Evolutionary conservation across 2,888 invertebrate genomes (phyloP), one percentile per base, ranked within the genome.

Genomic region (Caenorhabditis zanzibari): DNA sequence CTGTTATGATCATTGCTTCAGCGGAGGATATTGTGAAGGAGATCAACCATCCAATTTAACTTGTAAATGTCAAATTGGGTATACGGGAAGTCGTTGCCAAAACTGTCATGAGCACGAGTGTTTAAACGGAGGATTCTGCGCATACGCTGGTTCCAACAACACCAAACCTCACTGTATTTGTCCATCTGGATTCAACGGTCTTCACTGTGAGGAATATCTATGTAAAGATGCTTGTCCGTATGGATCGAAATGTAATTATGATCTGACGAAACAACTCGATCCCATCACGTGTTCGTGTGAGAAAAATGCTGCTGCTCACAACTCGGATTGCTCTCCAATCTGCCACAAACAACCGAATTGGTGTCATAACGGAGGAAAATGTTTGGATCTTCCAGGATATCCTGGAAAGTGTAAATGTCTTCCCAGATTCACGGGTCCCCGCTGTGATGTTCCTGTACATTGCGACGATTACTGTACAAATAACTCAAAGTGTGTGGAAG

Each of bases 31-130:
- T 6, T 81, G 81, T 35, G 61, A 44, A 12, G 66, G 72, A 22
- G 59, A 66, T 16, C 16, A 16, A 3, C 41, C 69, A 7, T n/a
- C 22, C 0, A 24, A 32, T 44, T 47, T 75, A 6, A 38, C 6
- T 12, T 82, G 82, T 22, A 6, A 58, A 7, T 84, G 83, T 28
- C 16, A 52, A 16, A 16, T 24, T 4, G 83, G 83, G 41, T 72
- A 95, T 89, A 92, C 91, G 87, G 94, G 94, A 5, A 88, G 90
- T 64, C 93, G 93, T 24, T 94, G 94, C 90, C 94, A 94, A 84
- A 92, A 92, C 32, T 93, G 94, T 6, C 89, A 92, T 14, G 93
- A 93, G 6, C 72, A 61, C 7, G n/a, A 44, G 24, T 82, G 82
- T 16, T 16, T 56, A 3, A 82, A 82, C 32, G 82, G 82, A 12